Evolutionary conservation across 2,888 invertebrate species (phyloP).

Genomic region (Hybos culiciformis): DNA sequence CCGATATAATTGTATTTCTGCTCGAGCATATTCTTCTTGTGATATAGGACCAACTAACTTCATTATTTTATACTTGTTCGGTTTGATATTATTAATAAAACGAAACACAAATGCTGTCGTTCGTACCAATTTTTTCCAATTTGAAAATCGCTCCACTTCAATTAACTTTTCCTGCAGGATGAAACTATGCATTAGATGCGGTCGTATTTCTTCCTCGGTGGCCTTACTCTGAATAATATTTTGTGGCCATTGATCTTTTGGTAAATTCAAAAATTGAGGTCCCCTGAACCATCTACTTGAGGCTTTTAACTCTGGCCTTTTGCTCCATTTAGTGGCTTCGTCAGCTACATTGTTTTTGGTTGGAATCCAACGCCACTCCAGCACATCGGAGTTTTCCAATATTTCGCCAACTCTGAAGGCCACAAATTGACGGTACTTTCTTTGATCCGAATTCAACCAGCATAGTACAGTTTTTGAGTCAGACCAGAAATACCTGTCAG

Average conservation of each 20-base stretch:
- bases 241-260: background rate
- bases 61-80: background rate
- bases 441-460: slow-evolving; percentile 17
- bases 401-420: slow-evolving; percentile 16
- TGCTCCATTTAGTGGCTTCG: slow-evolving; percentile 5
- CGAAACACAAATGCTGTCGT: background rate
- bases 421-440: slow-evolving; percentile 17
- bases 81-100: background rate
- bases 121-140: background rate
- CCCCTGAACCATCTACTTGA: slow-evolving; percentile 1
- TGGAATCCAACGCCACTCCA: slow-evolving; percentile 8
- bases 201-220: background rate
- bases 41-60: background rate
- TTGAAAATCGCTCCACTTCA: background rate
- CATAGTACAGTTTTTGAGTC: slow-evolving; percentile 19
- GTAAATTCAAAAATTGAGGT: background rate
- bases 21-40: background rate
- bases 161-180: background rate
- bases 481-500: slow-evolving; percentile 15
- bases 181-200: background rate
- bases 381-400: slow-evolving; percentile 5
- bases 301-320: background rate
- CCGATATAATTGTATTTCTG: background rate
- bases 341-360: slow-evolving; percentile 8
- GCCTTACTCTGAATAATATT: background rate